Evolutionary conservation across 2,888 invertebrate species (phyloP).

Genomic region (Tortrix viridana): DNA sequence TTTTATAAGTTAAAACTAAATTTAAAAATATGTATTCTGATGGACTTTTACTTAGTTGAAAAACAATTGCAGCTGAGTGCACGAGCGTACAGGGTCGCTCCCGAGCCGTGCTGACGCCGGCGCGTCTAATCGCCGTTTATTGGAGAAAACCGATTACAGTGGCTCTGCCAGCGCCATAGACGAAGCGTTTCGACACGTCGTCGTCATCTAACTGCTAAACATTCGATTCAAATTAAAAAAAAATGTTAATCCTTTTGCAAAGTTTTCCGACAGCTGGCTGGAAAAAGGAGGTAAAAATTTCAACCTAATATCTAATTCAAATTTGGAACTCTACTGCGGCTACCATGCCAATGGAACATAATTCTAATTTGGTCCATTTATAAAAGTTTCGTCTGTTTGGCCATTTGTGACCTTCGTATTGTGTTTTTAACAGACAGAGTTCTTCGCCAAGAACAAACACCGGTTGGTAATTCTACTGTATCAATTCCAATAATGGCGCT

Average conservation of each 20-base stretch:
- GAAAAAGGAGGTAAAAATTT: background rate
- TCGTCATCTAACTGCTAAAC: slow-evolving; percentile 63
- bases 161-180: slow-evolving; percentile 54
- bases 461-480: slow-evolving; percentile 13
- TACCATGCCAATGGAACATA: background rate
- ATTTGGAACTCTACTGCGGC: background rate
- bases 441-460: background rate
- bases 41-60: background rate
- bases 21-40: no score
- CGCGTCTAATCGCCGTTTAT: slow-evolving; percentile 84
- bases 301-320: background rate
- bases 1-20: no score
- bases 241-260: background rate
- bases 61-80: slow-evolving; percentile 33
- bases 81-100: slow-evolving; percentile 61
- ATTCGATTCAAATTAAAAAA: slow-evolving; percentile 7
- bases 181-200: slow-evolving; percentile 80
- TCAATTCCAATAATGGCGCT: slow-evolving; percentile 27
- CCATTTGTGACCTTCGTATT: slow-evolving; percentile 19
- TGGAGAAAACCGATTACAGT: slow-evolving; percentile 83
- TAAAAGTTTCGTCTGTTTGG: slow-evolving; percentile 15
- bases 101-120: slow-evolving; percentile 79
- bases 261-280: background rate
- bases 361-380: background rate
- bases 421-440: slow-evolving; percentile 1